Conservation (phyloP, 2,888 invertebrate species). For the Malachius bipustulatus region DNA sequence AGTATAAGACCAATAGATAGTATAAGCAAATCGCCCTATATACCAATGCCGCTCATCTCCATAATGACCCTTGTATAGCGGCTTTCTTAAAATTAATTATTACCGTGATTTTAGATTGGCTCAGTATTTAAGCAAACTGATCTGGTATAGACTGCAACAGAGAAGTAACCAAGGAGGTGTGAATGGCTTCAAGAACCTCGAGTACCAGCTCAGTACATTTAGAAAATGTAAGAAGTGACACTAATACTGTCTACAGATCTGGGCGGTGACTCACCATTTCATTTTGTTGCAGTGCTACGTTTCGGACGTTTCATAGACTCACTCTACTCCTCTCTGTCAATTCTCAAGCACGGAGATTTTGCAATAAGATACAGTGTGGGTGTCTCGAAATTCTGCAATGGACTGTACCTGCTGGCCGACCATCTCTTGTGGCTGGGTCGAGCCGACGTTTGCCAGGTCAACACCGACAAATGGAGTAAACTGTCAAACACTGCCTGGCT, state of each 20-base stretch:
- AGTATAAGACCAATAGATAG: too few species aligned
- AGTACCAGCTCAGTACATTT: conserved; percentile 72
- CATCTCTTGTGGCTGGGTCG: conserved; percentile 78
- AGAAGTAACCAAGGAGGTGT: conserved; percentile 52
- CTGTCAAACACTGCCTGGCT: conserved; percentile 76
- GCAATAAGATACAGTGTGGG: conserved; percentile 60
- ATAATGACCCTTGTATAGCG: too few species aligned
- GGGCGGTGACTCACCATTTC: conserved; percentile 10
- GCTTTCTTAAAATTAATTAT: too few species aligned
- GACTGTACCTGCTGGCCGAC: conserved; percentile 71
- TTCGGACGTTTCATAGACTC: conserved; percentile 77
- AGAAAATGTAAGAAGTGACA: conserved; percentile 59
- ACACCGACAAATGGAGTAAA: conserved; percentile 64
- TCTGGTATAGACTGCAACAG: conserved; percentile 67
- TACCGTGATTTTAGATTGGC: conserved; percentile 49
- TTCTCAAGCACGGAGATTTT: conserved; percentile 60
- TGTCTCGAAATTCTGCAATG: conserved; percentile 65
- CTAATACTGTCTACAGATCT: conserved; percentile 1
- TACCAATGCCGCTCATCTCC: too few species aligned
- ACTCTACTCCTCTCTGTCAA: conserved; percentile 59
- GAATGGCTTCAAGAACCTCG: conserved; percentile 66
- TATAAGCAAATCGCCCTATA: too few species aligned
- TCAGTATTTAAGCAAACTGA: conserved; percentile 68
- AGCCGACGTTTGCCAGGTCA: conserved; percentile 53
- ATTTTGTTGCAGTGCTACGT: conserved; percentile 63